Evolutionary conservation across 2,797 vertebrate species (phyloP), one percentile per base, ranked within the genome.

Genomic region (Hoplostethus atlanticus): DNA sequence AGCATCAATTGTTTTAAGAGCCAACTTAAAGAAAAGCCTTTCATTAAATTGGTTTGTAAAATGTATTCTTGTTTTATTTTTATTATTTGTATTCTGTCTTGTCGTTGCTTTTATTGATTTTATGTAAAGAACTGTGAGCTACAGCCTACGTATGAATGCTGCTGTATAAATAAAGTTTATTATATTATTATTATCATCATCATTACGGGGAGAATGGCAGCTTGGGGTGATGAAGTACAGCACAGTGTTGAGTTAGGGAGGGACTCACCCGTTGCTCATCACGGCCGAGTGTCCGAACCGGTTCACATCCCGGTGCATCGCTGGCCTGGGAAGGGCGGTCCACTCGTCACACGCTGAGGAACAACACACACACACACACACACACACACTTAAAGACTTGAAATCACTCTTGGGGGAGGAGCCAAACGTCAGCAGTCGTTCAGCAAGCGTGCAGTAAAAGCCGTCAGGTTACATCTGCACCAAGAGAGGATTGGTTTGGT

Each of bases 251-350:
- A 25, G 5, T 28, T 28, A 17, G 17, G 40, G 40, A 6, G 36
- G n/a, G 52, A 87, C 93, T 96, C 92, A 99, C 97, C 97, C 96
- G 42, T 98, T 99, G 92, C 96, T 98, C 79, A 98, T 96, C 71
- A 98, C 95, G 0, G 97, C 97, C 34, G 96, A 96, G 79, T 99
- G 97, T 74, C 97, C 97, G 52, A 98, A 98, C 73, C 97, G 96
- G 93, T 98, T 97, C 59, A 95, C 92, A 59, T 98, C 97, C 54
- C 95, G 93, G 88, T 97, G 96, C 34, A 98, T 93, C 63, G 93
- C 95, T 17, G 97, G 96, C 89, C 94, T 97, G 0, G 96, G 96
- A 62, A 99, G 94, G 82, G 95, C 86, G 21, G 94, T 96, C 97
- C 97, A 99, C 79, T 97, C 94, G 28, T 98, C 97, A 84, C 97